Evolutionary conservation across 2,113 vertebrate genomes (phyloP), one percentile per base, ranked within the genome.

Genomic region (Actenoides hombroni): DNA sequence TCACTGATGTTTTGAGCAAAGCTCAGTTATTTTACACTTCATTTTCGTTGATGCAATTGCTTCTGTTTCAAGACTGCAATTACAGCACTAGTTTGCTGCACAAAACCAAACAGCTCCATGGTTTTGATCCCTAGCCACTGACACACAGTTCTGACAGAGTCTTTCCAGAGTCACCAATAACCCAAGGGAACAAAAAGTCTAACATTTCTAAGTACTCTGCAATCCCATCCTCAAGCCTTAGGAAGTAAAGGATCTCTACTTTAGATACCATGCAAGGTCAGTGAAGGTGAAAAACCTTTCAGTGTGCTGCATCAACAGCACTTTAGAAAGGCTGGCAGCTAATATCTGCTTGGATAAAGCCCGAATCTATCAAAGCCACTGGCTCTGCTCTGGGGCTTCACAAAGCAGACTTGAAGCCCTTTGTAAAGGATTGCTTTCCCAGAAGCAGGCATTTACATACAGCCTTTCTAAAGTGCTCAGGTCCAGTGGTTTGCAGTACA

Each of bases 351-450:
- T 75, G 29, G 35, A 39, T 23, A 63, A 82, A 82, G 16, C 12
- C 57, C 56, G 60, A 48, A 42, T 25, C 14, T 23, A n/a, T 73
- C 24, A 49, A 84, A 92, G 37, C 9, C 67, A 57, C 0, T 39
- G 35, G 25, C 26, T 69, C 31, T 25, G 3, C 42, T 77, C 35
- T 31, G 28, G 6, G 14, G 10, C 13, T 31, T 87, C 67, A 61
- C 0, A 0, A 1, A 49, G n/a, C 35, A 70, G 21, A 59, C 28
- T 11, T 42, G 5, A 65, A 80, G 23, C 2, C 73, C 20, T 84
- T 31, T 25, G 24, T 67, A 59, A 86, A 59, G 20, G 18, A 19
- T 13, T 65, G 24, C 17, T 67, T 69, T 59, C 83, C 56, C 13
- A 67, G 44, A 9, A 90, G 24, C n/a, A 80, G 46, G n/a, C 6